phyloP scores from a whole-genome alignment of 2,888 invertebrate genomes.

The Polia nebulosa region DNA sequence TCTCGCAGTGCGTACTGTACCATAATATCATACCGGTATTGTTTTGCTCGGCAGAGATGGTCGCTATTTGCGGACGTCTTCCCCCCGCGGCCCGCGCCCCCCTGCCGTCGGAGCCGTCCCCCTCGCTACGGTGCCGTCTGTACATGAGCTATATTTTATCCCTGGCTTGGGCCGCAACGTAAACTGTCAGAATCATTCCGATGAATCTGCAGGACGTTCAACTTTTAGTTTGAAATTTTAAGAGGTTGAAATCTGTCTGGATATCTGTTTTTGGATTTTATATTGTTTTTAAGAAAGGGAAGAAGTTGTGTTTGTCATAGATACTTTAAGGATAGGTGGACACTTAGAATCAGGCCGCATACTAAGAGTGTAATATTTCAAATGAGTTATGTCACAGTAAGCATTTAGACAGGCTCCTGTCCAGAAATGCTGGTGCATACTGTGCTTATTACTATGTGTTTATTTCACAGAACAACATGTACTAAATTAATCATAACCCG shows the following conservation, averaged over 20 bases:
- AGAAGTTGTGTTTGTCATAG: slow-evolving; percentile 22
- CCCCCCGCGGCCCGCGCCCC: slow-evolving; percentile 68
- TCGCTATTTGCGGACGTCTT: slow-evolving; percentile 89
- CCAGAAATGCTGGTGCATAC: slow-evolving; percentile 25
- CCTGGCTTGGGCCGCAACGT: slow-evolving; percentile 87
- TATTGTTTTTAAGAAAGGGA: slow-evolving; percentile 13
- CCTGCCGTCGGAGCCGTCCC: slow-evolving; percentile 60
- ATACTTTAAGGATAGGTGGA: slow-evolving; percentile 15
- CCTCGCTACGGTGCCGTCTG: slow-evolving; percentile 86
- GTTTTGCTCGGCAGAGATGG: slow-evolving; percentile 88
- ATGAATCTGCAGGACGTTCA: slow-evolving; percentile 86
- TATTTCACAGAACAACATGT: slow-evolving; percentile 34
- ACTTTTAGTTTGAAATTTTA: slow-evolving; percentile 83
- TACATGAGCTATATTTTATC: slow-evolving; percentile 90
- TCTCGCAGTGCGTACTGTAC: slow-evolving; percentile 77
- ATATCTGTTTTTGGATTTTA: slow-evolving; percentile 55
- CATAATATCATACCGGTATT: slow-evolving; percentile 89
- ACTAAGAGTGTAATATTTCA: not conserved
- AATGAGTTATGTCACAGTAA: slow-evolving; percentile 4
- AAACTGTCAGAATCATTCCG: slow-evolving; percentile 89
- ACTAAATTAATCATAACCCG: slow-evolving; percentile 50
- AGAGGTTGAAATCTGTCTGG: slow-evolving; percentile 66
- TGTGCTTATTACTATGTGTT: slow-evolving; percentile 29
- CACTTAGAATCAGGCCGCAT: not conserved
- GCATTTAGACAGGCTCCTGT: slow-evolving; percentile 10